These are phyloP conservation scores for Plestiodon gilberti DNA, from an alignment of 2,113 vertebrate genomes.

Conservation along the genomic window DNA sequence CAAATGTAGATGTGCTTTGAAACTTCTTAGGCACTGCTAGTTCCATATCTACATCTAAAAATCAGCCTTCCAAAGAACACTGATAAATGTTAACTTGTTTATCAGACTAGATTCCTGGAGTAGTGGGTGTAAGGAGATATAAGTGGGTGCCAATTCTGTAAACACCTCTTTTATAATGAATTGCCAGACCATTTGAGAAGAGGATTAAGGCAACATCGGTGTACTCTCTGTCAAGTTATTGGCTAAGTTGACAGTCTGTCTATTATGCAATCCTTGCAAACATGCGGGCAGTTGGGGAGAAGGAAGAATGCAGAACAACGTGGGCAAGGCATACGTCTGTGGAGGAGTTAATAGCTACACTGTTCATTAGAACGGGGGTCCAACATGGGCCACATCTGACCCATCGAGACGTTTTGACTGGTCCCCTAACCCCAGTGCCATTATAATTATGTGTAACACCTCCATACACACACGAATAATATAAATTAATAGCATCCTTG, in stretches of 20 bases:
- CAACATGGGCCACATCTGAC: no score
- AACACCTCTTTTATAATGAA: not conserved
- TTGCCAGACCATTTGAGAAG: not conserved
- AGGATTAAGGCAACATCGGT: not conserved
- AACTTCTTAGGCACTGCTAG: not conserved
- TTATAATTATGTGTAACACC: no score
- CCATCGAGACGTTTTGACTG: no score
- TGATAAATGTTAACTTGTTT: conserved; percentile 16
- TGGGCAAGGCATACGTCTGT: not conserved
- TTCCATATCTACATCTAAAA: not conserved
- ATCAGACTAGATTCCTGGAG: not conserved
- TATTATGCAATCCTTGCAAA: not conserved
- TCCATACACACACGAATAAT: no score
- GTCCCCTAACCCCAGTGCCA: no score
- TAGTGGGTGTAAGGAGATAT: not conserved
- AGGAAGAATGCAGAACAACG: not conserved
- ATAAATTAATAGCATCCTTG: no score
- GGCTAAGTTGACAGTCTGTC: not conserved
- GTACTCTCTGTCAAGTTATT: not conserved
- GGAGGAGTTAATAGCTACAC: not conserved
- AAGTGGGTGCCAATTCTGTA: conserved; percentile 2
- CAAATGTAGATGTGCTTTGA: not conserved
- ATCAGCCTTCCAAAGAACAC: not conserved
- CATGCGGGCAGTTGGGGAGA: not conserved
- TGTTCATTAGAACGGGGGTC: not conserved